Percentiles rank a stretch among this genome's conserved stretches.
Evolutionary conservation across 2,113 vertebrate genomes (phyloP).

Genomic region (Platycercus adscitus): DNA sequence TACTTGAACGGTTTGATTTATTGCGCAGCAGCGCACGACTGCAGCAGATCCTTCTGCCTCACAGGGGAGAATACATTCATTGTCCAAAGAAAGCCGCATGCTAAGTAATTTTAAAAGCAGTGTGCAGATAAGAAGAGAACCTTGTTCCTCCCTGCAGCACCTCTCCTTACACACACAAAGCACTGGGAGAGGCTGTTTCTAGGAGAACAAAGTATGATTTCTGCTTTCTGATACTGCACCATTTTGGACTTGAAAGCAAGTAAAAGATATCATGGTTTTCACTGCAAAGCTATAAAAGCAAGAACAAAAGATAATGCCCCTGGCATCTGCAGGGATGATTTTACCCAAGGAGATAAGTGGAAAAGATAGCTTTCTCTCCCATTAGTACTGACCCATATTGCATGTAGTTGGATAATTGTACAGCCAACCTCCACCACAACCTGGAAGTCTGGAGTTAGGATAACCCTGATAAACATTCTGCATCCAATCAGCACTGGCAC

Average conservation of each 20-base stretch:
- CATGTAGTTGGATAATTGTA: neutral
- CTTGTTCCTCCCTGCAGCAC: neutral
- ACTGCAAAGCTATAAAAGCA: neutral
- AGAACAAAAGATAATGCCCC: neutral
- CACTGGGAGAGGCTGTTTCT: neutral
- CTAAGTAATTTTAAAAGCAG: slow-evolving; percentile 57
- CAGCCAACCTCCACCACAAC: neutral
- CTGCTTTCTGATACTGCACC: neutral
- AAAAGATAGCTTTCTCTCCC: neutral
- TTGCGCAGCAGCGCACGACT: slow-evolving; percentile 54
- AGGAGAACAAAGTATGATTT: neutral
- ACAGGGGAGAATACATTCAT: slow-evolving; percentile 35
- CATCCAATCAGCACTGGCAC: neutral
- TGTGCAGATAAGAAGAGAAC: neutral
- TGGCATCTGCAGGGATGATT: neutral
- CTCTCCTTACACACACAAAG: neutral
- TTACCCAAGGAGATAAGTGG: neutral
- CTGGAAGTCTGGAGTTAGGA: neutral
- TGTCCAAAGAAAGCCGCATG: slow-evolving; percentile 41
- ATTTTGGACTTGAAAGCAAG: slow-evolving; percentile 6
- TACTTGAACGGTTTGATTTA: slow-evolving; percentile 73
- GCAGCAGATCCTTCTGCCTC: slow-evolving; percentile 59
- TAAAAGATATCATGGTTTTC: neutral
- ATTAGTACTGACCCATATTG: neutral
- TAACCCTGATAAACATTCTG: neutral